A percentile compares a stretch with the other conserved stretches of the same genome.
These are phyloP conservation scores for Corbicula japonica DNA, from an alignment of 2,888 invertebrate genomes.

Conservation along the genomic window DNA sequence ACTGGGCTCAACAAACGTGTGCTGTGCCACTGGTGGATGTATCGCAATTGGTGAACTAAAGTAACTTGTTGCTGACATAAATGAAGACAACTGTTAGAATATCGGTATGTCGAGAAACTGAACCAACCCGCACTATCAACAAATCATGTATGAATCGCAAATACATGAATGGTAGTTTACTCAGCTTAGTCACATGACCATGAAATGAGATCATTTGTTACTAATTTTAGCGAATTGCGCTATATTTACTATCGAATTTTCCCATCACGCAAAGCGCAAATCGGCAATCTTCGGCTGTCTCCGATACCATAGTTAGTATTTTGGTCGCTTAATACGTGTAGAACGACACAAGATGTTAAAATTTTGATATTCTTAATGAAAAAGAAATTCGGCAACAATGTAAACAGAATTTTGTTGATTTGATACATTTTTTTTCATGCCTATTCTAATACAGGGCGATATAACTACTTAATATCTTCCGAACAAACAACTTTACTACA, in stretches of 20 bases:
- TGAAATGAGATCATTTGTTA: constrained; percentile 64
- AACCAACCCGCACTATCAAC: constrained; percentile 57
- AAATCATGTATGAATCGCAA: constrained; percentile 54
- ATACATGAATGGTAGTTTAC: constrained; percentile 62
- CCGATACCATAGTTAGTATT: no score
- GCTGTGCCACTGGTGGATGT: constrained; percentile 27
- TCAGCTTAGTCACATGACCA: constrained; percentile 60
- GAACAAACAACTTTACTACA: no score
- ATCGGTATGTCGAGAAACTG: constrained; percentile 52
- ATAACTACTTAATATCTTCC: no score
- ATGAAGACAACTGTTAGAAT: constrained; percentile 67
- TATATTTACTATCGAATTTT: constrained; percentile 54
- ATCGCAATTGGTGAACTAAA: constrained; percentile 22
- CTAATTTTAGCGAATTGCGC: constrained; percentile 47
- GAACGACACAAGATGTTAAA: no score
- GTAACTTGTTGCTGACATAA: constrained; percentile 64
- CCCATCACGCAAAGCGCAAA: constrained; percentile 29
- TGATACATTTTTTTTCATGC: no score
- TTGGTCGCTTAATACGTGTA: no score
- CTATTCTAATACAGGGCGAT: no score
- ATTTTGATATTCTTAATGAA: no score
- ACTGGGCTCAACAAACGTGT: constrained; percentile 8
- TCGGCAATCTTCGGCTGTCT: no score
- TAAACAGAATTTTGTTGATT: no score
- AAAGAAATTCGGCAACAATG: no score